Evolutionary conservation across 2,888 invertebrate genomes (phyloP), one percentile per base, ranked within the genome.

Genomic region (Gymnocheta viridis): DNA sequence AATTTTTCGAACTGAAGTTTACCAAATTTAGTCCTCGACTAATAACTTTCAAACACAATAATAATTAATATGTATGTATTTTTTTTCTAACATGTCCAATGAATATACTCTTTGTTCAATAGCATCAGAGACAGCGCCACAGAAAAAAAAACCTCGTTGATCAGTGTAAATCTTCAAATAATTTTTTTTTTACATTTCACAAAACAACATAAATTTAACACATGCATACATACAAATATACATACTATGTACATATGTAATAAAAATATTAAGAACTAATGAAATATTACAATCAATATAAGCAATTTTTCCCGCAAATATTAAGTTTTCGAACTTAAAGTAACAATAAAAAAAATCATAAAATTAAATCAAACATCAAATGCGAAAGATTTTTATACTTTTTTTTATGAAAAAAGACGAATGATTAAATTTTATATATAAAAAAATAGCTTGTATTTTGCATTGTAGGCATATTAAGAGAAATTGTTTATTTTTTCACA

Each of bases 271-370:
- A 64, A 10, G 10, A 14, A 58, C 47, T 29, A 32, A 73, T 49
- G 51, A 72, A 77, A 58, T 32, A 62, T 22, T 51, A 79, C 82
- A 83, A 83, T 83, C 82, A 83, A 74, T 66, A 66, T 35, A 76
- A 83, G 79, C 79, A 79, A 83, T 79, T 79, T 73, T 64, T 79
- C 14, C n/a, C 62, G 56, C 38, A 67, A 35, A 70, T 51, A 58
- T 54, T 73, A 29, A 19, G 10, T 73, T 78, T 78, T 69, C 69
- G 67, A 19, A 56, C 32, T 70, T 67, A 64, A 66, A 49, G 58
- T 32, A 60, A 35, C 58, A 72, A 72, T 44, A 74, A 38, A 19
- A 24, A 54, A 67, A 56, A 49, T 47, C 2, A 5, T 32, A 54
- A 32, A 58, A 58, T 47, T 74, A 58, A 58, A 35, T 76, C 38